These are phyloP conservation scores for Cataglyphis livida DNA, from an alignment of 2,888 invertebrate species.

Conservation along the genomic window DNA sequence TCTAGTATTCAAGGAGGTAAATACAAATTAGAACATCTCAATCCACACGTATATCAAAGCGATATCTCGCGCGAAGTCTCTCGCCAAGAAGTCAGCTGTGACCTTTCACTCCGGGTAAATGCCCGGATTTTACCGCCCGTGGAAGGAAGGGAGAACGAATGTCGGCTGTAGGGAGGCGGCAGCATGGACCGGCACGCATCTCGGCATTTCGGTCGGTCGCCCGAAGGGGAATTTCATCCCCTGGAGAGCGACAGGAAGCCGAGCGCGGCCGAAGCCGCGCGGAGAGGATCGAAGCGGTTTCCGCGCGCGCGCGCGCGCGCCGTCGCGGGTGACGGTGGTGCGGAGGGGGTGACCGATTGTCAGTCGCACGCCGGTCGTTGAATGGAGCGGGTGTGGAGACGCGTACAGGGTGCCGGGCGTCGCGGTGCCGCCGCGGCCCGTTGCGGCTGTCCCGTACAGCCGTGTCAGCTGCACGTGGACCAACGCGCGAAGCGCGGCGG, in stretches of 20 bases:
- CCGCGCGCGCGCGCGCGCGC: constrained; percentile 42
- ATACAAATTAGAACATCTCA: not conserved
- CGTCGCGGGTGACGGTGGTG: constrained; percentile 54
- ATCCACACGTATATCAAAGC: not conserved
- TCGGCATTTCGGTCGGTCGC: constrained; percentile 5
- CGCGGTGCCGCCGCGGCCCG: constrained; percentile 78
- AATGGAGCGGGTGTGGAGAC: constrained; percentile 85
- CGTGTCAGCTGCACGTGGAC: constrained; percentile 84
- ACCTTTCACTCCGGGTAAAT: constrained; percentile 47
- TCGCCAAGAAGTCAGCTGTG: constrained; percentile 24
- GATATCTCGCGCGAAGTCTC: constrained; percentile 3
- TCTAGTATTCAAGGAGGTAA: not conserved
- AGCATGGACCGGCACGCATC: constrained; percentile 32
- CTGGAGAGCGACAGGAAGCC: constrained; percentile 18
- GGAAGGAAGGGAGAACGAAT: not conserved
- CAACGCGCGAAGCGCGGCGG: constrained; percentile 80
- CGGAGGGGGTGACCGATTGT: constrained; percentile 68
- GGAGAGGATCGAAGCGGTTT: constrained; percentile 65
- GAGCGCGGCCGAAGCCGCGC: constrained; percentile 60
- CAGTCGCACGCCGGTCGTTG: constrained; percentile 84
- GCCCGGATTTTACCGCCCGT: constrained; percentile 43
- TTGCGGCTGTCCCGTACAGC: constrained; percentile 82
- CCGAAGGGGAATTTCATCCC: constrained; percentile 43
- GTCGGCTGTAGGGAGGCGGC: not conserved
- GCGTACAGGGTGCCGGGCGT: constrained; percentile 83